These are phyloP conservation scores for Hypselothyrea guttata DNA, from an alignment of 2,888 invertebrate species.

Conservation along the genomic window DNA sequence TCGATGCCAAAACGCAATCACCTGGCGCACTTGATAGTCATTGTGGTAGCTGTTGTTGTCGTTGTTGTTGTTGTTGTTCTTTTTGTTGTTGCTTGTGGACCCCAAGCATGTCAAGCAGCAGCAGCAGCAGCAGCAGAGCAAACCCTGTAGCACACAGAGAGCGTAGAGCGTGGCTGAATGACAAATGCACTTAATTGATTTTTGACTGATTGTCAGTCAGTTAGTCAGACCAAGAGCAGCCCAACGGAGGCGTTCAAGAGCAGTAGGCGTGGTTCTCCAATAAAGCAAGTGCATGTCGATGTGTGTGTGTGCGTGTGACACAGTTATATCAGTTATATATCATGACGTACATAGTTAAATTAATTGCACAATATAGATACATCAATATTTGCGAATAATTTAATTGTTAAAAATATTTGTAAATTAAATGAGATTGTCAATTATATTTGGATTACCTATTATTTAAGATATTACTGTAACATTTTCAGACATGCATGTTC, in stretches of 20 bases:
- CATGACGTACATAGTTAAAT: too few species aligned
- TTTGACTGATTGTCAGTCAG: conserved; percentile 50
- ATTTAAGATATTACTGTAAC: too few species aligned
- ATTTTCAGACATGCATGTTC: too few species aligned
- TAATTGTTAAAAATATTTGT: too few species aligned
- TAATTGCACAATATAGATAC: too few species aligned
- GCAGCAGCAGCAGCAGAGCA: background rate
- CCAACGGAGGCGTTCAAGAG: background rate
- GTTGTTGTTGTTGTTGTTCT: conserved; percentile 12
- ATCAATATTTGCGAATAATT: too few species aligned
- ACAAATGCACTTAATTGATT: conserved; percentile 59
- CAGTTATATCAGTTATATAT: too few species aligned
- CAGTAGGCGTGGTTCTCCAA: too few species aligned
- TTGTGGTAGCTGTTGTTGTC: conserved; percentile 10
- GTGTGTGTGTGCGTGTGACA: conserved; percentile 1
- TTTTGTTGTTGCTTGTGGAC: conserved; percentile 2
- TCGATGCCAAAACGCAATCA: conserved; percentile 32
- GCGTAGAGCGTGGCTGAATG: conserved; percentile 21
- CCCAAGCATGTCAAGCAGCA: conserved; percentile 40
- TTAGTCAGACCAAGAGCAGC: background rate
- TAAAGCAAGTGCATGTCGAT: background rate
- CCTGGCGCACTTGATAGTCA: conserved; percentile 26
- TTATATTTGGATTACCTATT: too few species aligned
- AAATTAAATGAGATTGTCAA: too few species aligned
- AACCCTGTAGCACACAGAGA: background rate